phyloP scores from a whole-genome alignment of 2,113 vertebrate species.

The Melanostigma gelatinosum region DNA sequence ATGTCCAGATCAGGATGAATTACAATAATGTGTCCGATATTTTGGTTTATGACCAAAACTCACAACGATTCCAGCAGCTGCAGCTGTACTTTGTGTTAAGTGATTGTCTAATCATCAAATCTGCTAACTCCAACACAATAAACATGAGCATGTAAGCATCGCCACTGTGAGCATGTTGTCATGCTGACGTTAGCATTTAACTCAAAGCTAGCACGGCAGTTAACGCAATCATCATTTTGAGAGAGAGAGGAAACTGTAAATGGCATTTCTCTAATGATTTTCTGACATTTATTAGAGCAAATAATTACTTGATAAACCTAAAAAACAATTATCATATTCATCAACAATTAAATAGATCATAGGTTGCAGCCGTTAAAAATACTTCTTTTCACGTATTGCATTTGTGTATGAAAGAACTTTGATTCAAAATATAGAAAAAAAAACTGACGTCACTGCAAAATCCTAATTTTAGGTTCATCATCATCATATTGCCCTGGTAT shows the following conservation, averaged over 20 bases:
- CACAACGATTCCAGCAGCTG: background rate
- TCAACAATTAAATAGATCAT: background rate
- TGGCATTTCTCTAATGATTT: background rate
- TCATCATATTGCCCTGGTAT: background rate
- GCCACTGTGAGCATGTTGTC: background rate
- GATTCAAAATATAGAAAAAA: background rate
- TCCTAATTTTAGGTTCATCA: constrained; percentile 13
- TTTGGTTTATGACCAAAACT: background rate
- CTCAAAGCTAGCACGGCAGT: background rate
- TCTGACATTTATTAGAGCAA: background rate
- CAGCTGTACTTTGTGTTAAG: background rate
- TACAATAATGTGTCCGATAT: background rate
- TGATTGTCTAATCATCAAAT: background rate
- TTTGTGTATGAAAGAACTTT: background rate
- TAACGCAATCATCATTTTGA: background rate
- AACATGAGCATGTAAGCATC: background rate
- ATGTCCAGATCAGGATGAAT: background rate
- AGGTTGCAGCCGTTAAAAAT: background rate
- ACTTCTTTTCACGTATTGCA: background rate
- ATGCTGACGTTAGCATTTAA: background rate
- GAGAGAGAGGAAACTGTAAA: background rate
- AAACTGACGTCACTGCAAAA: background rate
- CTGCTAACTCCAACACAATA: background rate
- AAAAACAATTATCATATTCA: background rate
- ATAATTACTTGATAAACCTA: background rate